These are phyloP conservation scores for Siphlonurus alternatus DNA, from an alignment of 2,888 invertebrate genomes.

Conservation along the genomic window DNA sequence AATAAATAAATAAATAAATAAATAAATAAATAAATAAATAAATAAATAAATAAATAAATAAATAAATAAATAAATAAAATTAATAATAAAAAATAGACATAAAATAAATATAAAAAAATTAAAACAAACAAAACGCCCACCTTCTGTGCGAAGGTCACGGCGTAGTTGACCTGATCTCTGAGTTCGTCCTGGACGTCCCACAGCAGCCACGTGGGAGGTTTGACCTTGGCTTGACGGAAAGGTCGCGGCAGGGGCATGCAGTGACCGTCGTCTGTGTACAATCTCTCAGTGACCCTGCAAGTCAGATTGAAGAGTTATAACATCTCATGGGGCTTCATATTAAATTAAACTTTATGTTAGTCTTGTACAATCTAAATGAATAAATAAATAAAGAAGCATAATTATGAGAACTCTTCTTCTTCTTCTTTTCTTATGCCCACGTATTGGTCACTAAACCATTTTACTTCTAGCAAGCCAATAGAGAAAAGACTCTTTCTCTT, in stretches of 20 bases:
- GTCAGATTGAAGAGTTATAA: background rate
- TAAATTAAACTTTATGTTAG: no score
- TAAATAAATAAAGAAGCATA: no score
- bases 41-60: no score
- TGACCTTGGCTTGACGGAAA: slow-evolving; percentile 20
- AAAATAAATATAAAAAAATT: background rate
- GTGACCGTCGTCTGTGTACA: slow-evolving; percentile 23
- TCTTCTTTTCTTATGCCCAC: no score
- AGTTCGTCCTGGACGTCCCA: slow-evolving; percentile 25
- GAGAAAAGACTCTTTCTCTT: no score
- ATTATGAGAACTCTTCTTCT: no score
- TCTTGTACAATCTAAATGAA: background rate
- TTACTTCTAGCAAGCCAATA: no score
- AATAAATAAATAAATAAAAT: no score
- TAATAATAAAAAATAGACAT: background rate
- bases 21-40: no score
- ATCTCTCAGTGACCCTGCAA: slow-evolving; percentile 21
- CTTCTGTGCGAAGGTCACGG: background rate
- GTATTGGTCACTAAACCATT: no score
- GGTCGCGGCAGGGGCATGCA: slow-evolving; percentile 22
- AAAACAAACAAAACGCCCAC: background rate
- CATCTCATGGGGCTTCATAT: no score
- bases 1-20: background rate
- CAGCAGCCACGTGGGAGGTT: slow-evolving; percentile 19
- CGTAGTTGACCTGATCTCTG: background rate